Evolutionary conservation across 2,113 vertebrate genomes (phyloP), one percentile per base, ranked within the genome.

Genomic region (Siphamia tubifer): DNA sequence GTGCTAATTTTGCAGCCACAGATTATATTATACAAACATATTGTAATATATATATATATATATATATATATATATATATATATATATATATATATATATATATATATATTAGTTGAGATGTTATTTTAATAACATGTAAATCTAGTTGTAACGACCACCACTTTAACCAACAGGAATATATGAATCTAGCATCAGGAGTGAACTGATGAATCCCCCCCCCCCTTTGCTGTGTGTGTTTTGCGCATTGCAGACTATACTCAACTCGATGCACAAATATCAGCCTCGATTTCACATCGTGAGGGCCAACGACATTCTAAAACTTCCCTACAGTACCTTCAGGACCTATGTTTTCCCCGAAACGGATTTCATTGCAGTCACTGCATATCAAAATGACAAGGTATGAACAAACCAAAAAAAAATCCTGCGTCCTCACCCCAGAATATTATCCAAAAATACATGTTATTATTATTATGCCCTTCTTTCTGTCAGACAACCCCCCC

Each of bases 351-450:
- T 99, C 76, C 97, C 98, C 0, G 98, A 99, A 86, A 99, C 96
- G 0, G 96, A 98, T 74, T 99, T 99, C 93, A 98, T 99, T 51
- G 97, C 97, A 2, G 97, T 99, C 80, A 99, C 98, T 43, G 98
- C 98, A 56, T 99, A 99, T 93, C 98, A 99, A 87, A 99, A 99
- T 51, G 97, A 99, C 90, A 99, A 99, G 96, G 98, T 99, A 92
- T 92, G 91, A 31, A 11, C 24, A 13, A n/a, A 49, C 23, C 23
- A 58, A 10, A 27, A 39, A 58, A 10, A 27, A 39, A 52, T 32
- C 39, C 32, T 3, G 8, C 32, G 67, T 11, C 24, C 25, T 39
- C 17, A 13, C 7, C 23, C 13, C 25, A 6, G 40, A 15, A 48
- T 23, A 36, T 44, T 24, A 15, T 5, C 28, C 44, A n/a, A 1